Evolutionary conservation across 1,140 invertebrate genomes (phyloP).

Genomic region (Cydia amplana): DNA sequence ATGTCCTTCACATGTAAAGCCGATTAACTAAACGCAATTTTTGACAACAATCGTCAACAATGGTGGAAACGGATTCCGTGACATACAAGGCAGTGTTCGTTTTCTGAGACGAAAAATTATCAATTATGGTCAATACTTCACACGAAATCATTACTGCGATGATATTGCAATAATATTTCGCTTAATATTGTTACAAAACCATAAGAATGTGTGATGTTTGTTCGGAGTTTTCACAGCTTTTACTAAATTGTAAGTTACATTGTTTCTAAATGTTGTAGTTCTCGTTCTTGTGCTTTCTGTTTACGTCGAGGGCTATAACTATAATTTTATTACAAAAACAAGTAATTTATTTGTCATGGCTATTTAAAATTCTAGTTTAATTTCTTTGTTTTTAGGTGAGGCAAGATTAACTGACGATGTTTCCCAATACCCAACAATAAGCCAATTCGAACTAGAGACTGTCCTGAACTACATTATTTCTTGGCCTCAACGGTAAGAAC

Average conservation of each 20-base stretch:
- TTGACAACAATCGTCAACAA: slow-evolving; percentile 79
- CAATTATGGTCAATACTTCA: slow-evolving; percentile 76
- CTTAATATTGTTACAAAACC: slow-evolving; percentile 60
- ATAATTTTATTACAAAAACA: slow-evolving; percentile 41
- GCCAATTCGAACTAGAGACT: slow-evolving; percentile 83
- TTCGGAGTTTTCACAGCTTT: slow-evolving; percentile 88
- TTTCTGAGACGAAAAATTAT: slow-evolving; percentile 75
- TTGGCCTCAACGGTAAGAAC: slow-evolving; percentile 84
- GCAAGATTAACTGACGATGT: slow-evolving; percentile 81
- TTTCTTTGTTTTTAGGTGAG: slow-evolving; percentile 78
- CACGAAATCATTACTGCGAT: slow-evolving; percentile 62
- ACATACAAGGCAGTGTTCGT: slow-evolving; percentile 70
- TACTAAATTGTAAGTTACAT: slow-evolving; percentile 86
- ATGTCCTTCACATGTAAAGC: neutral
- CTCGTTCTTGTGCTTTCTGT: slow-evolving; percentile 45
- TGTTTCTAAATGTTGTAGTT: slow-evolving; percentile 70
- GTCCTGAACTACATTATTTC: slow-evolving; percentile 84
- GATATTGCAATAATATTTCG: slow-evolving; percentile 75
- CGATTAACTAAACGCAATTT: slow-evolving; percentile 59
- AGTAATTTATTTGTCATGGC: neutral
- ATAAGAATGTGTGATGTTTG: slow-evolving; percentile 89
- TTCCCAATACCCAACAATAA: slow-evolving; percentile 81
- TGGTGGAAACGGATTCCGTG: slow-evolving; percentile 74
- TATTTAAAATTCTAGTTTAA: slow-evolving; percentile 10
- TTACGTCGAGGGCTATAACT: slow-evolving; percentile 38